Conservation (phyloP, 2,113 vertebrate species). For the Anas platyrhynchos region DNA sequence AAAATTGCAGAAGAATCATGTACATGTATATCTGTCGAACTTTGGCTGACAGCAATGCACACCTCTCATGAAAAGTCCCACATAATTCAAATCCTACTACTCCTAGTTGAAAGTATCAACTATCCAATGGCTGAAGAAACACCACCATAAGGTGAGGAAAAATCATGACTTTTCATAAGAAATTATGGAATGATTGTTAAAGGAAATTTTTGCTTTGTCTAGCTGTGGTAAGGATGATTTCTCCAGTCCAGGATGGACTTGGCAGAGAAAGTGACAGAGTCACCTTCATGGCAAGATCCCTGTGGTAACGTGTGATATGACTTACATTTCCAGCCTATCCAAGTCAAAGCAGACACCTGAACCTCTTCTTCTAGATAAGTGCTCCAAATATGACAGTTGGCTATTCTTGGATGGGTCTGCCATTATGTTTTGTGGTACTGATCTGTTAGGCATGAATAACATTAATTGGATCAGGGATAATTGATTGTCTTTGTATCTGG, state of each 20-base stretch:
- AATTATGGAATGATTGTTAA: neutral
- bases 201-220: neutral
- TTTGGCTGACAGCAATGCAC: fast-evolving
- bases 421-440: neutral
- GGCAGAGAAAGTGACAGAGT: neutral
- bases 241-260: neutral
- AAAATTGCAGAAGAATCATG: neutral
- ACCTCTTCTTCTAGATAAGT: neutral
- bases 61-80: neutral
- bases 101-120: neutral
- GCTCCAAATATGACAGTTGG: neutral
- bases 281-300: neutral
- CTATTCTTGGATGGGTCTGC: neutral
- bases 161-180: neutral
- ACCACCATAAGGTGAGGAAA: fast-evolving
- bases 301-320: neutral
- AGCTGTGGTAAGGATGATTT: neutral
- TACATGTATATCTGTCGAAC: neutral
- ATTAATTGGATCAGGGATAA: neutral
- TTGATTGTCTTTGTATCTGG: neutral
- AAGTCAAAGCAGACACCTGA: neutral
- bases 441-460: neutral
- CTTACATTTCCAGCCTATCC: neutral
- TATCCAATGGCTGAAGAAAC: neutral
- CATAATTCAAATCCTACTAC: neutral